Evolutionary conservation across 1,140 invertebrate genomes (phyloP), one percentile per base, ranked within the genome.

Genomic region (Ips nitidus): DNA sequence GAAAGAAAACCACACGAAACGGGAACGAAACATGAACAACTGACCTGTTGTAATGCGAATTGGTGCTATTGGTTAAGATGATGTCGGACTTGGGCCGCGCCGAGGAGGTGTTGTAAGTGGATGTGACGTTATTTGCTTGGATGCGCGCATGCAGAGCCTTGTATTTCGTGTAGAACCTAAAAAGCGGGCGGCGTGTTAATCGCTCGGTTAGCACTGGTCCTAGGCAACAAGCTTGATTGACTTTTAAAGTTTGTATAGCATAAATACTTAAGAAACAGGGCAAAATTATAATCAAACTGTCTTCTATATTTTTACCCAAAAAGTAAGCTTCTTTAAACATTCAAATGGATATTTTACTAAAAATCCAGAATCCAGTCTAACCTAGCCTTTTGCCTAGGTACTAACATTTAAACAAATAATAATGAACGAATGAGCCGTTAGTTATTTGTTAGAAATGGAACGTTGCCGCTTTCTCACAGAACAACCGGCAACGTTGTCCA

Each of bases 101-200:
- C 8, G 61, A 43, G 66, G 70, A 66, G 63, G 68, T 59, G 37
- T 69, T 47, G 45, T 70, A 71, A 61, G 83, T 82, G 61, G 83
- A 82, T 77, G 89, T 88, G 81, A 89, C 91, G 79, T 89, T 91
- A 73, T 73, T 91, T 75, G 91, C 90, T 85, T 93, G 92, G 83
- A 94, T 93, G 83, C 91, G 90, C 81, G 90, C 91, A 82, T 89
- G 90, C 81, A 93, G 87, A 86, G 90, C 90, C 83, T 87, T 86
- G 84, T 93, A 92, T 83, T 89, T 91, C 85, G 92, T 87, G 88
- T 91, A 93, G 88, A 94, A 94, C 88, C 92, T 94, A 87, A 78
- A 80, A 77, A 65, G 55, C 55, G 45, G 22, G 38, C 47, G 41
- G 22, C 37, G 53, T 66, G 53, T 56, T 56, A 56, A 56, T 56